These are phyloP conservation scores for Cheirogaleus medius DNA, from an alignment of 2,113 vertebrate genomes.

Conservation along the genomic window DNA sequence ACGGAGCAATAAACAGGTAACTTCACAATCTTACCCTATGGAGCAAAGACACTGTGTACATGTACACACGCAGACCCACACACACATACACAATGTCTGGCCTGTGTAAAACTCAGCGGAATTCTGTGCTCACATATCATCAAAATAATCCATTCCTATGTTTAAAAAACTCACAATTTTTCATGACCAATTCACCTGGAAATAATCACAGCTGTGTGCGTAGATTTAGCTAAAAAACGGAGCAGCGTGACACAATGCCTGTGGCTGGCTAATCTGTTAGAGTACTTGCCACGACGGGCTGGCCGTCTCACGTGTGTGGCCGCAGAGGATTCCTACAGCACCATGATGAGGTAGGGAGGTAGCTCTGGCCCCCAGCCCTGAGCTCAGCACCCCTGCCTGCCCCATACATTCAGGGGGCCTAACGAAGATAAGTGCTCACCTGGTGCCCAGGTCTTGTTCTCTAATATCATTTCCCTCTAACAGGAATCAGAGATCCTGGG, in stretches of 20 bases:
- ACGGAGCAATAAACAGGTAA: neutral
- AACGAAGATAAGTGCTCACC: neutral
- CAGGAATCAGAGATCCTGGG: neutral
- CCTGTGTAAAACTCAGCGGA: neutral
- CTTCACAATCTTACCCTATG: neutral
- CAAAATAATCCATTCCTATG: neutral
- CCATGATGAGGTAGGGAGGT: neutral
- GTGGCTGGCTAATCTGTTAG: neutral
- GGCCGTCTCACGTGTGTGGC: neutral
- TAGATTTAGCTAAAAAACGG: neutral
- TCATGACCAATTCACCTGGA: neutral
- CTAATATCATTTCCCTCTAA: neutral
- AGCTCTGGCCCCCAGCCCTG: neutral
- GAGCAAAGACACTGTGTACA: neutral
- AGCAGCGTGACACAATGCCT: neutral
- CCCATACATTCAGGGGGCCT: neutral
- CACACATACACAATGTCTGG: neutral
- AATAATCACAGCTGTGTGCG: neutral
- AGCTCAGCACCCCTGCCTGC: neutral
- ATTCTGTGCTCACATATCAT: neutral
- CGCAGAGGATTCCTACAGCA: neutral
- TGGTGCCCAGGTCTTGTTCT: neutral
- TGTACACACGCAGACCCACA: neutral
- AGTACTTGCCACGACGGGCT: neutral
- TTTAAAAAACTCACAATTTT: neutral